Percentiles rank a stretch among this genome's conserved stretches.
These are phyloP conservation scores for Lipotes vexillifer DNA, from an alignment of 2,113 vertebrate genomes.

Conservation along the genomic window DNA sequence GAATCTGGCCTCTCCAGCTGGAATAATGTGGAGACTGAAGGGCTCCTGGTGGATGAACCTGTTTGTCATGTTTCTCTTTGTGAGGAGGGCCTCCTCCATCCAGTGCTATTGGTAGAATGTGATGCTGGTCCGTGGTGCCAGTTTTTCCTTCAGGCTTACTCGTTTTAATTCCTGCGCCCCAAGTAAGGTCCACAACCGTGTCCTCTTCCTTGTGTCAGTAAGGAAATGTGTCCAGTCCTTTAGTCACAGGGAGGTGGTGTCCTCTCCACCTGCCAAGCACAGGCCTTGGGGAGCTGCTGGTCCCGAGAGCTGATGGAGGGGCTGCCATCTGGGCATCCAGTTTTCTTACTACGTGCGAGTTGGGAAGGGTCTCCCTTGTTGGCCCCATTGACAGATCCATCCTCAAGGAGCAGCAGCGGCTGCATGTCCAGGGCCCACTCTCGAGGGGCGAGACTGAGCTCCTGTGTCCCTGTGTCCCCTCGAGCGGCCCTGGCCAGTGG, in stretches of 20 bases:
- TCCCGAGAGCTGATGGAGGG: neutral
- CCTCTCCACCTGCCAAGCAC: neutral
- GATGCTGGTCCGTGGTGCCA: neutral
- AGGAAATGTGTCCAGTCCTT: neutral
- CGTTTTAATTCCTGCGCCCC: neutral
- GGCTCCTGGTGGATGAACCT: neutral
- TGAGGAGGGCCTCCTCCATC: neutral
- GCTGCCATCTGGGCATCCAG: neutral
- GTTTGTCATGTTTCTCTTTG: neutral
- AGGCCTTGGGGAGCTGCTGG: neutral
- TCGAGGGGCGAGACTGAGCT: neutral
- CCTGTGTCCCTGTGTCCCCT: neutral
- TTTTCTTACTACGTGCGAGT: neutral
- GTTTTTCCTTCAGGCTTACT: neutral
- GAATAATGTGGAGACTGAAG: neutral
- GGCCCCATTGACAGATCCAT: neutral
- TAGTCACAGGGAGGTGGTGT: neutral
- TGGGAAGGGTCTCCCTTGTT: neutral
- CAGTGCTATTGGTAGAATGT: neutral
- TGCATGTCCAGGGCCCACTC: neutral
- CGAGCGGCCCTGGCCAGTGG: neutral
- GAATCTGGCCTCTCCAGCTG: neutral
- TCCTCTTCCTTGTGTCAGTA: accelerated
- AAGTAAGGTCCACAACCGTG: neutral
- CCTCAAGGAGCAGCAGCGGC: neutral